A percentile compares a stretch with the other conserved stretches of the same genome.
Evolutionary conservation across 1,140 invertebrate genomes (phyloP).

Genomic region (Thrips palmi): DNA sequence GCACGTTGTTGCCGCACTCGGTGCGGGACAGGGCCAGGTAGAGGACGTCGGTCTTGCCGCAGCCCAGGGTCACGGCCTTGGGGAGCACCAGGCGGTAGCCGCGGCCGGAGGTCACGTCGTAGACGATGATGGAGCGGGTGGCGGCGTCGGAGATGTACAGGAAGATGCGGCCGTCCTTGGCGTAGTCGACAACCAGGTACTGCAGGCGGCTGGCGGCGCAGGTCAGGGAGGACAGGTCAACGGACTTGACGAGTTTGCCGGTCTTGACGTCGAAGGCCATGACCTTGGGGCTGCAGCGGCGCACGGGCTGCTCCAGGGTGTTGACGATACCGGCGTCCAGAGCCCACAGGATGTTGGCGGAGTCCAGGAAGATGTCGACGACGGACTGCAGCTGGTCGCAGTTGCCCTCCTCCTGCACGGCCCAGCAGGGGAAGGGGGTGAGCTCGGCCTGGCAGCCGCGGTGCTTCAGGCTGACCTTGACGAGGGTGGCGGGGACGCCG

Average conservation of each 20-base stretch:
- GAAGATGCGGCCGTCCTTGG: slow-evolving; percentile 27
- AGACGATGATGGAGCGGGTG: slow-evolving; percentile 36
- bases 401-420: slow-evolving; percentile 32
- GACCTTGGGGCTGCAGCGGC: slow-evolving; percentile 33
- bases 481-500: slow-evolving; percentile 33
- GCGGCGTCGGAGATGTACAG: slow-evolving; percentile 41
- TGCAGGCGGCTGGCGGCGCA: slow-evolving; percentile 24
- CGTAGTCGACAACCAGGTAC: slow-evolving; percentile 37
- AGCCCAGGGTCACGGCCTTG: slow-evolving; percentile 23
- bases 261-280: slow-evolving; percentile 29
- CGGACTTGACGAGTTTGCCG: slow-evolving; percentile 1
- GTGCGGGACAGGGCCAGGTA: slow-evolving; percentile 34
- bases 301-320: slow-evolving; percentile 28
- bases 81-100: slow-evolving; percentile 33
- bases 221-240: not conserved
- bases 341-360: slow-evolving; percentile 32
- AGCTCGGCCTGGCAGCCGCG: slow-evolving; percentile 25
- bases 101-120: slow-evolving; percentile 31
- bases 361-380: slow-evolving; percentile 36
- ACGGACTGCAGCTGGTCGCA: slow-evolving; percentile 34
- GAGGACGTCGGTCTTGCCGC: slow-evolving; percentile 30
- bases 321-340: slow-evolving; percentile 37
- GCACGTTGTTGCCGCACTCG: slow-evolving; percentile 17
- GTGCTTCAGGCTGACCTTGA: slow-evolving; percentile 24
- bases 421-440: slow-evolving; percentile 35